Percentiles rank a stretch among this genome's conserved stretches.
Evolutionary conservation across 2,888 invertebrate genomes (phyloP).

Genomic region (Eupeodes luniger): DNA sequence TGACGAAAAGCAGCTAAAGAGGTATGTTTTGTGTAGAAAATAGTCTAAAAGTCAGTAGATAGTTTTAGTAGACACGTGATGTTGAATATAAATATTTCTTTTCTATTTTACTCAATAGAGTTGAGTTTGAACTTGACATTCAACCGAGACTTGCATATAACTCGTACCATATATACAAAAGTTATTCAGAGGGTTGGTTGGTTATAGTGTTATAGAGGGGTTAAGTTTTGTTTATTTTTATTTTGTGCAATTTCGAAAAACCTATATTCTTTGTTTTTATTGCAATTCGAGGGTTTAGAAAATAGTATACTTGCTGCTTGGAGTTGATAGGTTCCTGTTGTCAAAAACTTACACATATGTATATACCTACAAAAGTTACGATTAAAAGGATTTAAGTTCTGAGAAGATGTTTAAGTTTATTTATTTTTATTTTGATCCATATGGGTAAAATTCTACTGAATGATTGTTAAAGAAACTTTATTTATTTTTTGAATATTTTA

Average conservation of each 20-base stretch:
- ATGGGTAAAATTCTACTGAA: not conserved
- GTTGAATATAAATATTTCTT: conserved; percentile 10
- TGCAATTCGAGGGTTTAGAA: not conserved
- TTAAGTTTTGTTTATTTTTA: conserved; percentile 16
- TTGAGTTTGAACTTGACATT: conserved; percentile 64
- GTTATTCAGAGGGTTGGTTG: not conserved
- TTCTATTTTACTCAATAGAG: conserved; percentile 2
- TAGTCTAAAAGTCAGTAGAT: conserved; percentile 4
- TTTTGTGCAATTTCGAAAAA: not conserved
- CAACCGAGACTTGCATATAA: not conserved
- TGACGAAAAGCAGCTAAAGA: conserved; percentile 44
- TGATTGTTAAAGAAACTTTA: not conserved
- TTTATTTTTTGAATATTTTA: not conserved
- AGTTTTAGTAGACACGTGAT: conserved; percentile 32
- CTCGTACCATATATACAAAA: not conserved
- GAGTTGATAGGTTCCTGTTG: too few species aligned
- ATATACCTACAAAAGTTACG: too few species aligned
- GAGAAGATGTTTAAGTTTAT: too few species aligned
- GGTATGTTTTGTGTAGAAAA: conserved; percentile 38
- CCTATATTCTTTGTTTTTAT: not conserved
- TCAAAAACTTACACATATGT: too few species aligned
- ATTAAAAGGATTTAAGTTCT: too few species aligned
- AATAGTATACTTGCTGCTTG: too few species aligned
- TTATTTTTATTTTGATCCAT: not conserved
- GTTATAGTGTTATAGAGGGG: not conserved